Conservation (phyloP, 2,888 invertebrate species). For the Eretmocerus hayati region DNA sequence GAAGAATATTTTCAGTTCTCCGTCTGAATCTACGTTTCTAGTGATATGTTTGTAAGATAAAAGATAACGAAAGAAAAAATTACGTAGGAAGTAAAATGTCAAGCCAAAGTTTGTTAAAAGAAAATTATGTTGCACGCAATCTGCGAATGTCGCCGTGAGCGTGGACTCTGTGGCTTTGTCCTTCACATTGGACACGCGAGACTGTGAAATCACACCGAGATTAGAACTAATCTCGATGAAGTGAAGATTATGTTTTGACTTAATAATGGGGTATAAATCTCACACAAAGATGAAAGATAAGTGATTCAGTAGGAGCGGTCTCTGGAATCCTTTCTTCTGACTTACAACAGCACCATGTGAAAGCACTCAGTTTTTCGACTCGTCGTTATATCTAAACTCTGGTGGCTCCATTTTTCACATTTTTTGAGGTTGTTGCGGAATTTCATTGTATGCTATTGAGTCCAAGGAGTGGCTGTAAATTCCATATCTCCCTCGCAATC, state of each 20-base stretch:
- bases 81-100: not conserved
- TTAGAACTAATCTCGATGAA: conserved; percentile 4
- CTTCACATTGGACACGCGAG: conserved; percentile 12
- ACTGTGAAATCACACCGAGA: conserved; percentile 5
- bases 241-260: not conserved
- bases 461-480: too few species aligned
- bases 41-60: too few species aligned
- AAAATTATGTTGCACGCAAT: conserved; percentile 5
- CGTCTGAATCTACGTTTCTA: too few species aligned
- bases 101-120: conserved; percentile 2
- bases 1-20: too few species aligned
- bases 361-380: too few species aligned
- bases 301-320: not conserved
- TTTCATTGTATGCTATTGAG: too few species aligned
- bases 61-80: too few species aligned
- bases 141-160: not conserved
- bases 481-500: too few species aligned
- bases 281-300: not conserved
- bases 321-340: not conserved
- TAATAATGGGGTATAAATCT: not conserved
- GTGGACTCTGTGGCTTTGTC: conserved; percentile 4
- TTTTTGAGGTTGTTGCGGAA: too few species aligned
- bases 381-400: too few species aligned
- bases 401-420: too few species aligned
- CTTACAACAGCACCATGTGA: too few species aligned